Evolutionary conservation across 2,888 invertebrate genomes (phyloP).

Genomic region (Chloroclysta siterata): DNA sequence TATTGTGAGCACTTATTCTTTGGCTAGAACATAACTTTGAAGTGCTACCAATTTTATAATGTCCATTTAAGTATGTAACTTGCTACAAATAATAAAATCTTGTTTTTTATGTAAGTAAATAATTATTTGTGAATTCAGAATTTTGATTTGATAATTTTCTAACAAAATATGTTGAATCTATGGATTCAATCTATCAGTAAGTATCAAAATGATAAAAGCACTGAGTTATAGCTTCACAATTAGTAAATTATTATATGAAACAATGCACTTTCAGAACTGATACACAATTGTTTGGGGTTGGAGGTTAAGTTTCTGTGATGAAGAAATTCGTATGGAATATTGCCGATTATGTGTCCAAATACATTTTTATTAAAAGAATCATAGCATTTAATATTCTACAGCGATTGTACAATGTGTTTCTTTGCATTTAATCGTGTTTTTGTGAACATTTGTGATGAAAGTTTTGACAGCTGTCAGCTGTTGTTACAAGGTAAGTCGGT

Average conservation of each 20-base stretch:
- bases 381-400: conserved; percentile 45
- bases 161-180: neutral
- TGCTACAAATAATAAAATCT: neutral
- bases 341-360: conserved; percentile 64
- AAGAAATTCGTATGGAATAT: conserved; percentile 69
- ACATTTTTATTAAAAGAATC: conserved; percentile 50
- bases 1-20: neutral
- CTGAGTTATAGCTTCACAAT: neutral
- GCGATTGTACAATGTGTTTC: conserved; percentile 53
- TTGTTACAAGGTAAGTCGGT: conserved; percentile 62
- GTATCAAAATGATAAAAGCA: neutral
- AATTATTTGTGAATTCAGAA: neutral
- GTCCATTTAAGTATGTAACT: neutral
- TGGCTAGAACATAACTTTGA: neutral
- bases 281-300: conserved; percentile 46
- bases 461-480: conserved; percentile 82
- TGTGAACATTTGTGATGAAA: conserved; percentile 80
- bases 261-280: neutral
- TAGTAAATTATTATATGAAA: neutral
- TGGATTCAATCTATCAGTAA: neutral
- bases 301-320: conserved; percentile 69
- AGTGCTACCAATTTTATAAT: neutral
- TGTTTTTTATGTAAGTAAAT: conserved; percentile 1
- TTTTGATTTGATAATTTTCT: neutral
- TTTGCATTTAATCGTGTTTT: conserved; percentile 61